These are phyloP conservation scores for Micoletzkya japonica DNA, from an alignment of 2,888 invertebrate species.

Conservation along the genomic window DNA sequence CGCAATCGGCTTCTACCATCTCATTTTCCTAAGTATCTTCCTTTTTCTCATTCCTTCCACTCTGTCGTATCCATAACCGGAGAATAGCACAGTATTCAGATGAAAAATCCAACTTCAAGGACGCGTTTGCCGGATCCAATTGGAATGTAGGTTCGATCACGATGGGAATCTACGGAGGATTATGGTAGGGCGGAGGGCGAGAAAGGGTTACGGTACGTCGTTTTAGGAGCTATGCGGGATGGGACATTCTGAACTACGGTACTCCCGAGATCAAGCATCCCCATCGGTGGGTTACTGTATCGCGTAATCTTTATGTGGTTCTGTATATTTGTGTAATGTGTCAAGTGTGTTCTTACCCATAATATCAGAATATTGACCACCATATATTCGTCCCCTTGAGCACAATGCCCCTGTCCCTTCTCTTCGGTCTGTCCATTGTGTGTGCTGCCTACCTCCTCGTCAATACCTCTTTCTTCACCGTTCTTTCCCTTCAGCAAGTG, in stretches of 20 bases:
- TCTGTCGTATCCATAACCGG: background rate
- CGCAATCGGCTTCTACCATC: constrained; percentile 42
- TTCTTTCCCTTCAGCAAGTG: constrained; percentile 41
- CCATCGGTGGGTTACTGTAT: constrained; percentile 37
- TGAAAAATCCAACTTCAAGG: constrained; percentile 36
- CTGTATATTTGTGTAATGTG: background rate
- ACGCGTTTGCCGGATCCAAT: constrained; percentile 36
- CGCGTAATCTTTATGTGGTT: background rate
- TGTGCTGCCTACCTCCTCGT: constrained; percentile 42
- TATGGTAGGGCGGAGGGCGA: constrained; percentile 21
- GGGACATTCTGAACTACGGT: constrained; percentile 59
- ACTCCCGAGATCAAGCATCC: constrained; percentile 53
- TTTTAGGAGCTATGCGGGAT: constrained; percentile 31
- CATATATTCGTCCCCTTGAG: constrained; percentile 31
- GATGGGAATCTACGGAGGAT: constrained; percentile 38
- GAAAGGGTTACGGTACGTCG: background rate
- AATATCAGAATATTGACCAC: background rate
- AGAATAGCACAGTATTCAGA: background rate
- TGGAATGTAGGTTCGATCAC: constrained; percentile 38
- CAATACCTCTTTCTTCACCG: constrained; percentile 52
- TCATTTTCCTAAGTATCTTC: constrained; percentile 43
- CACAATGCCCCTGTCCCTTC: constrained; percentile 51
- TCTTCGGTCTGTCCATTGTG: constrained; percentile 44
- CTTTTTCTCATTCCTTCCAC: background rate
- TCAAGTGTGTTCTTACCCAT: background rate